These are phyloP conservation scores for Saccostrea glomerata DNA, from an alignment of 1,140 invertebrate species.

Conservation along the genomic window DNA sequence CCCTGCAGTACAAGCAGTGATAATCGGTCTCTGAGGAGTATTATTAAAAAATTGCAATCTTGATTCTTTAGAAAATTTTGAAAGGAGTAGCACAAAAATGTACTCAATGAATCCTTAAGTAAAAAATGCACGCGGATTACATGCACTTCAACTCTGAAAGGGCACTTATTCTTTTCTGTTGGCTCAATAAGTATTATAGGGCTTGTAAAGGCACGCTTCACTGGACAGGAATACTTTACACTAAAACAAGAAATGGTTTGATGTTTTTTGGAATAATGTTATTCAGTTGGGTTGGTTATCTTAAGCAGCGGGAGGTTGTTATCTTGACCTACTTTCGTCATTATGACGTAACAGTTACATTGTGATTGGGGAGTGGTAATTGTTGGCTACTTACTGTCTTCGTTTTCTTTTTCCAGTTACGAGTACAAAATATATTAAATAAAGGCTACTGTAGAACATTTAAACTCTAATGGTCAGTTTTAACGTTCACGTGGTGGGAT, in stretches of 20 bases:
- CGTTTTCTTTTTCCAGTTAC: not conserved
- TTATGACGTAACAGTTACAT: not conserved
- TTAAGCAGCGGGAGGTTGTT: not conserved
- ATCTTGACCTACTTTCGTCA: not conserved
- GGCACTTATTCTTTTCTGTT: not conserved
- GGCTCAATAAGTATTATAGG: not conserved
- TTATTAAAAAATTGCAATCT: constrained; percentile 1
- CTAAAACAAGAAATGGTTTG: not conserved
- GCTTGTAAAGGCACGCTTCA: not conserved
- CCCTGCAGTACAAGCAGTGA: not conserved
- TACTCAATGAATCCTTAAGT: not conserved
- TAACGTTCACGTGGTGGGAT: too few species aligned
- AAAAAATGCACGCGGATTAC: constrained; percentile 8
- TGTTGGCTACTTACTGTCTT: not conserved
- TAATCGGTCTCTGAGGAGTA: not conserved
- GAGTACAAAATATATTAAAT: not conserved
- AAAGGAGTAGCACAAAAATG: not conserved
- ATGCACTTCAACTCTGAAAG: constrained; percentile 6
- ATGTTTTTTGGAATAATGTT: not conserved
- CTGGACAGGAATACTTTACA: not conserved
- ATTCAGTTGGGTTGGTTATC: not conserved
- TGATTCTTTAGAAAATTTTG: not conserved
- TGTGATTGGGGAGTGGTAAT: not conserved
- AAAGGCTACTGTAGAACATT: too few species aligned
- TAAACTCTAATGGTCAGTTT: too few species aligned